phyloP scores from a whole-genome alignment of 2,888 invertebrate genomes.

The Ectemnius cavifrons region DNA sequence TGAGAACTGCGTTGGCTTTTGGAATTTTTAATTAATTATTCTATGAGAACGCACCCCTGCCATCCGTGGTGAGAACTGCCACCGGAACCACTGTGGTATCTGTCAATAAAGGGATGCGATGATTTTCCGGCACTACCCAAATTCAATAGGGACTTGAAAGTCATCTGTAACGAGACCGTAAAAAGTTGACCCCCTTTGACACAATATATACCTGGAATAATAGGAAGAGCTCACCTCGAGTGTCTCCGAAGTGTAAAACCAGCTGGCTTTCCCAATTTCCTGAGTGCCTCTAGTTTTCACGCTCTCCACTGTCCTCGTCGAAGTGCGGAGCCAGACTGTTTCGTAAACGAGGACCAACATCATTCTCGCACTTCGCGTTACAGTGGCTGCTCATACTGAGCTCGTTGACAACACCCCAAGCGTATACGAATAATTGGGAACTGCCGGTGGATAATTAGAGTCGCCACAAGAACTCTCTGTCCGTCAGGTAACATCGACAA shows the following conservation, averaged over 20 bases:
- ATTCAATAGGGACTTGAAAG: constrained; percentile 64
- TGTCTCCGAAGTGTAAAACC: neutral
- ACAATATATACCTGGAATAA: neutral
- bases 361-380: constrained; percentile 40
- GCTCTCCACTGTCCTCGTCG: neutral
- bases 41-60: constrained; percentile 31
- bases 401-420: constrained; percentile 36
- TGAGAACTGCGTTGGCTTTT: neutral
- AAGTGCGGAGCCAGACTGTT: constrained; percentile 29
- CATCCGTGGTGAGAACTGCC: constrained; percentile 57
- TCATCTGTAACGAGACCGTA: constrained; percentile 57
- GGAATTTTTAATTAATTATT: neutral
- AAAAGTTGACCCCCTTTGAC: no score
- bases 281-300: no score
- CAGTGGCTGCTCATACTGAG: constrained; percentile 45
- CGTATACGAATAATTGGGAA: constrained; percentile 39
- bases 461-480: no score
- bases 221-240: neutral
- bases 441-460: no score
- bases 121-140: constrained; percentile 46
- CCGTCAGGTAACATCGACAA: no score
- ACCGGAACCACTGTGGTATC: constrained; percentile 60
- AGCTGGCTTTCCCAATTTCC: no score
- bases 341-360: constrained; percentile 15
- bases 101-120: constrained; percentile 55